Conservation (phyloP, 2,797 vertebrate genomes). For the Trematomus bernacchii region DNA sequence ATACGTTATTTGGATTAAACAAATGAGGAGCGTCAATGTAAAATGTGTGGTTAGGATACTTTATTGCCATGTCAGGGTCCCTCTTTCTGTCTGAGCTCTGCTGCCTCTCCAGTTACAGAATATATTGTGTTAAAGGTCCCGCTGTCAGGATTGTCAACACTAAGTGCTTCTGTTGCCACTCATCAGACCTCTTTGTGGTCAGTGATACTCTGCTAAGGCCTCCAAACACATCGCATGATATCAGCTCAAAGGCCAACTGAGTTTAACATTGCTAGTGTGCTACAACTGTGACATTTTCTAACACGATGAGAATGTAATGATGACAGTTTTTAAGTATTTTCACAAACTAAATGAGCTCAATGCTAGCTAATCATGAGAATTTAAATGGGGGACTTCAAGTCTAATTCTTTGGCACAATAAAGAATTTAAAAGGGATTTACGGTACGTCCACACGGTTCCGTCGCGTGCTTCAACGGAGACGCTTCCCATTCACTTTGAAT, state of each 20-base stretch:
- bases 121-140: background rate
- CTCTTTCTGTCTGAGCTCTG: background rate
- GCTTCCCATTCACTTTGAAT: too few species aligned
- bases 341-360: background rate
- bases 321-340: background rate
- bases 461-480: too few species aligned
- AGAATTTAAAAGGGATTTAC: background rate
- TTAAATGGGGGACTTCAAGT: background rate
- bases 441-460: too few species aligned
- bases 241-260: background rate
- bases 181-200: background rate
- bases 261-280: background rate
- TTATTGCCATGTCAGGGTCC: background rate
- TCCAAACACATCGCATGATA: background rate
- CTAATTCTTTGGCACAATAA: background rate
- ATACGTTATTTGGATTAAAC: background rate
- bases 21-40: background rate
- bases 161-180: background rate
- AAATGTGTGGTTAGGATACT: constrained; percentile 4
- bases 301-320: background rate
- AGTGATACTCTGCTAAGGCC: background rate
- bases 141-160: constrained; percentile 9
- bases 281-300: background rate
- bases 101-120: background rate
- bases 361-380: background rate